Conservation (phyloP, 2,888 invertebrate species). For the Scaptomyza reducta region DNA sequence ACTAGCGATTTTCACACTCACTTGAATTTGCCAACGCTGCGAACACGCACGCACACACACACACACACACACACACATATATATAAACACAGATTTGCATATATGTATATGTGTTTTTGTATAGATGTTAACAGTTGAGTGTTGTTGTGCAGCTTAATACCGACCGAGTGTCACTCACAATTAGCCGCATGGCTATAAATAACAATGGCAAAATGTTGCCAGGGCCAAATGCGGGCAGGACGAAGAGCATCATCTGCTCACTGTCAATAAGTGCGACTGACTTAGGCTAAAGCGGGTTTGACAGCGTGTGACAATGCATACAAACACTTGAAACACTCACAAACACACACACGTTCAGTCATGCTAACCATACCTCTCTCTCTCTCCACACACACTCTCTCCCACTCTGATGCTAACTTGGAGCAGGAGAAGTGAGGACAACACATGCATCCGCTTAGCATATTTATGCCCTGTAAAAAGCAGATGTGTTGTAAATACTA, state of each 20-base stretch:
- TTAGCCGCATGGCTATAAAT: slow-evolving; percentile 74
- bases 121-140: slow-evolving; percentile 21
- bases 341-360: slow-evolving; percentile 20
- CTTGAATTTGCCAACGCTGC: slow-evolving; percentile 63
- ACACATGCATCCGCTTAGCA: slow-evolving; percentile 51
- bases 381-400: background rate
- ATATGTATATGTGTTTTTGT: background rate
- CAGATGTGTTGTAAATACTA: background rate
- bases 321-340: slow-evolving; percentile 38
- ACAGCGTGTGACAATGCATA: slow-evolving; percentile 70
- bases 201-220: slow-evolving; percentile 46
- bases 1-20: slow-evolving; percentile 66
- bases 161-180: slow-evolving; percentile 67
- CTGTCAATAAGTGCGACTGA: slow-evolving; percentile 61
- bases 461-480: slow-evolving; percentile 39
- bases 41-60: slow-evolving; percentile 25
- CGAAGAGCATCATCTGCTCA: slow-evolving; percentile 25
- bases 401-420: background rate
- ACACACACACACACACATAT: too few species aligned
- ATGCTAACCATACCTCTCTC: background rate
- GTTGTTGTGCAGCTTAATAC: slow-evolving; percentile 38
- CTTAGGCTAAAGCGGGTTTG: slow-evolving; percentile 66
- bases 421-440: slow-evolving; percentile 11
- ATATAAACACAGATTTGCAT: slow-evolving; percentile 26
- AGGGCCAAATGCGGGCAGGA: slow-evolving; percentile 5